Base-by-base conservation (phyloP, 2,888 invertebrate genomes). In the Coenonympha arcania region DNA sequence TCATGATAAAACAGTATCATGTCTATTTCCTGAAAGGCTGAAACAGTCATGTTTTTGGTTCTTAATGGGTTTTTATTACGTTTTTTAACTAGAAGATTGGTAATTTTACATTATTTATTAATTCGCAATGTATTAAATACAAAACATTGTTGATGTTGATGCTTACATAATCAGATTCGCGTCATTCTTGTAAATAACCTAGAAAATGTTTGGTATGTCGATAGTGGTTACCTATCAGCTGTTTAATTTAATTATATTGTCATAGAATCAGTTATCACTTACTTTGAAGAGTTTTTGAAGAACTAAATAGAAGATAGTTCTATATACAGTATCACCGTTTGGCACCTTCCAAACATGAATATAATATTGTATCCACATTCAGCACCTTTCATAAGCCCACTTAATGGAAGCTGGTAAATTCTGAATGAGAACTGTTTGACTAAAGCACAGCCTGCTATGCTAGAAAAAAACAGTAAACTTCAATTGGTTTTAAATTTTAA, bases 111-210 rank as follows among this genome's bases (percentile, higher is more conserved):
- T 15, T 39, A 15, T 15, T 15, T 15, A 13, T 5, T 13, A 9
- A 22, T 22, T 43, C 44, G 13, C n/a, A 9, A 40, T 50, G 22
- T 39, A 18, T 34, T 36, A 37, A 28, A 44, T 50, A 48, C 36
- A 22, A 43, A 37, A 46, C 61, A 62, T 70, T 71, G 65, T 65
- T 71, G 61, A 72, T 78, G 68, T 76, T 77, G 66, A 73, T 24
- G 69, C 83, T 85, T 85, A 86, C 79, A 84, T 85, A 86, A 68
- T 66, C 61, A n/a, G n/a, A 56, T 39, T 43, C 60, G 80, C 74
- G 84, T 82, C 83, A 83, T 74, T 68, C 66, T 73, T 63, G 46
- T 59, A 61, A 68, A 65, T 82, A 83, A 81, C 82, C 82, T 82
- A 71, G 51, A 75, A 73, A 15, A 37, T 19, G 19, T n/a, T 26